phyloP scores from a whole-genome alignment of 2,113 vertebrate genomes.

The Vulpes lagopus region DNA sequence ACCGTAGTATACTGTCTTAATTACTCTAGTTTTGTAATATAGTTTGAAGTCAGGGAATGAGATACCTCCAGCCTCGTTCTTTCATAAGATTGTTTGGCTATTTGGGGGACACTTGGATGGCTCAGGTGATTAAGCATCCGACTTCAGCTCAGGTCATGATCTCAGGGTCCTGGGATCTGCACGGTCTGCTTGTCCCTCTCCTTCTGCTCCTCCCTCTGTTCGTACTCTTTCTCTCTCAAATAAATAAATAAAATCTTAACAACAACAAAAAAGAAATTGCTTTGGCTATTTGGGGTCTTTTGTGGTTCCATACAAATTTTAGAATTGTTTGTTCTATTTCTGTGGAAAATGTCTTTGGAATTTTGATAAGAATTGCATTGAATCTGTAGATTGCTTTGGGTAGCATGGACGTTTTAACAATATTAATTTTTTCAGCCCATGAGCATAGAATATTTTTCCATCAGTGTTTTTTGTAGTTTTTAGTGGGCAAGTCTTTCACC shows the following conservation, averaged over 20 bases:
- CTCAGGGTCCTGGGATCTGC: no score
- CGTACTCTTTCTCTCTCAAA: no score
- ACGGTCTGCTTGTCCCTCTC: no score
- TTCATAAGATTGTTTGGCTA: neutral
- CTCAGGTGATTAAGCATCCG: no score
- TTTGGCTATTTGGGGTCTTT: neutral
- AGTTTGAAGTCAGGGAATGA: neutral
- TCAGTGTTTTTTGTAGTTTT: neutral
- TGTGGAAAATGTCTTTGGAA: neutral
- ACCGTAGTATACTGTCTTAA: neutral
- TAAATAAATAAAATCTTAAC: no score
- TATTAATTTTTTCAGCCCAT: neutral
- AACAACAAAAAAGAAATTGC: no score
- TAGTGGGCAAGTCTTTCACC: neutral
- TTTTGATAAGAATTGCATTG: neutral
- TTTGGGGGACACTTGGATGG: neutral
- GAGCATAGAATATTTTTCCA: neutral
- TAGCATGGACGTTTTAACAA: neutral
- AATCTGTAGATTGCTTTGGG: neutral
- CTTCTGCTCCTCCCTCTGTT: no score
- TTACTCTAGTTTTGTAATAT: neutral
- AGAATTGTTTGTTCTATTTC: neutral
- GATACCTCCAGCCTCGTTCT: neutral
- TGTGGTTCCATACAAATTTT: neutral
- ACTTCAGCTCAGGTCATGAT: no score